phyloP scores from a whole-genome alignment of 2,113 vertebrate species.

The Dipodomys ordii region DNA sequence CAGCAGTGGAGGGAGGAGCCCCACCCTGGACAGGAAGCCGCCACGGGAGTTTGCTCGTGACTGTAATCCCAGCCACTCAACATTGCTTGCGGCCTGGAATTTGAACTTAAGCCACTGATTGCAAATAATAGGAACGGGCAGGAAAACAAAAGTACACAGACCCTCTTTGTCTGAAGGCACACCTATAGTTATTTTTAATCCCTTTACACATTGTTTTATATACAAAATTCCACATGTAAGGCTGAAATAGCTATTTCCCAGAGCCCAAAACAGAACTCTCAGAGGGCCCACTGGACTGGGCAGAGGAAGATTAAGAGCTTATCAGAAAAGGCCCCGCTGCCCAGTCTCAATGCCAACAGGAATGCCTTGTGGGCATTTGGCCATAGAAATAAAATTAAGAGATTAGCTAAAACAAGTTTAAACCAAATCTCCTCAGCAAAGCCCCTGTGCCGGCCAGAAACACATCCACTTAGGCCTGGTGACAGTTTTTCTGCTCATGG shows the following conservation, averaged over 20 bases:
- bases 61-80: too few species aligned
- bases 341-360: background rate
- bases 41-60: too few species aligned
- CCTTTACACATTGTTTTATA: background rate
- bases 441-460: background rate
- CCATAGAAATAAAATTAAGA: slow-evolving; percentile 37
- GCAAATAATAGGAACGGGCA: background rate
- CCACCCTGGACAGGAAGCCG: too few species aligned
- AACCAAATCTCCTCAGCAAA: background rate
- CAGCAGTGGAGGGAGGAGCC: too few species aligned
- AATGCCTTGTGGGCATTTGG: background rate
- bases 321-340: background rate
- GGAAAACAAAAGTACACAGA: background rate
- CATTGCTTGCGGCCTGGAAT: background rate
- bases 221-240: background rate
- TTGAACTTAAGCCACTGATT: background rate
- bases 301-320: background rate
- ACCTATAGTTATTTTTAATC: background rate
- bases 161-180: background rate
- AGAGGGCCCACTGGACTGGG: background rate
- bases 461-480: fast-evolving
- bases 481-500: too few species aligned
- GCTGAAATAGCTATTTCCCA: too few species aligned
- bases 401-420: background rate
- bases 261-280: background rate